Base-by-base conservation (phyloP, 1,140 invertebrate species). In the Rhopalosiphum padi region DNA sequence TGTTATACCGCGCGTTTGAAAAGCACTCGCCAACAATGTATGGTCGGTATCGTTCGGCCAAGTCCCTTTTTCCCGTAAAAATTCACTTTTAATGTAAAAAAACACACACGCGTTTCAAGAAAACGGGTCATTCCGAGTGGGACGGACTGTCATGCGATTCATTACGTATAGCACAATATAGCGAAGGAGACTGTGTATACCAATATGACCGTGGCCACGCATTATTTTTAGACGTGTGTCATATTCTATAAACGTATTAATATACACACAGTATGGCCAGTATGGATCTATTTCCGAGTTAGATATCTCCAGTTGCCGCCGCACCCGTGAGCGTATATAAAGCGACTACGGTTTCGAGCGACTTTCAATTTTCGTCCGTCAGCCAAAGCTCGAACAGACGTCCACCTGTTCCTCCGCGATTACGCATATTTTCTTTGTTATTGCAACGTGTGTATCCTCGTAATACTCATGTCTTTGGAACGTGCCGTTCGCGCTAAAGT, bases 401-500 rank as follows among this genome's bases (percentile, higher is more conserved):
- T 77, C 15, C 60, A 77, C 60, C 11, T 60, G 25, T 53, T 53
- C 7, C 9, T 4, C 22, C 51, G 53, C 1, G 87, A 23, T 30
- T 55, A 8, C 41, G 25, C 53, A 6, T 25, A 43, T 60, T 60
- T 60, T 43, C 41, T 22, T n/a, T 37, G 15, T 35, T 22, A 22
- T 82, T 48, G 21, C 46, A 85, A 46, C 30, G 77, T 85, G 91
- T 92, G 91, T 53, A 85, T 83, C 46, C 77, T 51, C 43, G n/a
- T 92, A 83, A n/a, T 85, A 89, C 43, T 88, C 48, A 94, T 94
- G 94, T 94, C 94, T 88, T 68, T 94, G 55, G 93, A 94, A 94
- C 93, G 94, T 41, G 93, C 93, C 21, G 94, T 94, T 87, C 93
- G 93, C 37, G 94, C 94, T 60, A 94, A 94, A 93, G 94, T 94